Base-by-base conservation (phyloP, 2,113 vertebrate genomes). In the Protobothrops flavoviridis region DNA sequence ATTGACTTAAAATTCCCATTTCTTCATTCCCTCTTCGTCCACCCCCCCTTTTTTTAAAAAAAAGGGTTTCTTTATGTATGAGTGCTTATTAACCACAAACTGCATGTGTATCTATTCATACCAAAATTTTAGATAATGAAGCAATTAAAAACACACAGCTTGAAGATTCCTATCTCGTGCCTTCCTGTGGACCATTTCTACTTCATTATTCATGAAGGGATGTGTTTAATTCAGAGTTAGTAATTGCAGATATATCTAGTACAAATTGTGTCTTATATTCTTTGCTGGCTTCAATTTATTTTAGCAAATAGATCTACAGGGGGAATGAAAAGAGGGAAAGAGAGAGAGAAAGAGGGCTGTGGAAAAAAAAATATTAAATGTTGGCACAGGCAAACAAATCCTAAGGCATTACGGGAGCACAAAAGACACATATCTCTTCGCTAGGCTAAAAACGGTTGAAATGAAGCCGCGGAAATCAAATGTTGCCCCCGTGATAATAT, bases 71-170 rank as follows among this genome's bases (percentile, higher is more conserved):
- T 85, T 20, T 61, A 15, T 50, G 91, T 26, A 29, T n/a, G 45
- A 11, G n/a, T 96, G 96, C 96, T 97, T 96, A 98, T 97, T 97
- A 98, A 97, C 97, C 97, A 97, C 97, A 98, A 97, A 97, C 97
- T 97, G 97, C 98, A 98, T 97, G 97, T 96, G 96, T 96, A 94
- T 97, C 97, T 97, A 98, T 98, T 98, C 97, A 97, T 96, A 98
- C 97, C 96, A 98, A 98, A 48, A 98, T 97, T 98, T 98, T 97
- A 97, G 97, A 98, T 98, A 98, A 98, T 98, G 98, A 98, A 98
- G 98, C 98, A 98, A 98, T 98, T 98, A 98, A 98, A 98, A 98
- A 98, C 97, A 97, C 97, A 98, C 97, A 97, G 97, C 97, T 98
- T 98, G 97, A 97, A 98, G 98, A 98, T 98, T 2, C 97, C 97